Evolutionary conservation across 2,888 invertebrate species (phyloP).

Genomic region (Pherbina coryleti): DNA sequence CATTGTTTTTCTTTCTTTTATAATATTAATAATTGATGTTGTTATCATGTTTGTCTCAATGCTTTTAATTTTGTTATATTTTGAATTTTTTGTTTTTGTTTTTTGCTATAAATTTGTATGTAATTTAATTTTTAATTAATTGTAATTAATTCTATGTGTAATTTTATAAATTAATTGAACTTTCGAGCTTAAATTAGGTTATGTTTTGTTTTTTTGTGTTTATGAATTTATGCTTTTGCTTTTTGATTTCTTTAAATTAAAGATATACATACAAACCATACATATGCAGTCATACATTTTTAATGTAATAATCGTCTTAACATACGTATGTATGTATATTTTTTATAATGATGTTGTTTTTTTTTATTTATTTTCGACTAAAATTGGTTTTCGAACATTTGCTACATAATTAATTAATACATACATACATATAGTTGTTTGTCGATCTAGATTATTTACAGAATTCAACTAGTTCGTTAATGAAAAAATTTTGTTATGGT

Average conservation of each 20-base stretch:
- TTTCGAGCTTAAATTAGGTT: conserved; percentile 56
- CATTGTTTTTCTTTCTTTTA: conserved; percentile 40
- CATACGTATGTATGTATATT: neutral
- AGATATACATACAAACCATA: conserved; percentile 8
- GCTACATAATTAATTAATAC: neutral
- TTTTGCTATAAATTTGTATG: conserved; percentile 51
- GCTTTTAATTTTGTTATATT: conserved; percentile 43
- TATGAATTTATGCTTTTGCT: conserved; percentile 7
- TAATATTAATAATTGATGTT: conserved; percentile 37
- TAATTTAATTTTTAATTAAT: conserved; percentile 9
- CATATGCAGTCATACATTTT: conserved; percentile 4
- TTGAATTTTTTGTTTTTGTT: conserved; percentile 26
- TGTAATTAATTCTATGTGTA: conserved; percentile 37
- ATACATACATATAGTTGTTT: conserved; percentile 10
- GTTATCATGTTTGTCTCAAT: conserved; percentile 37
- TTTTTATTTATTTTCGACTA: neutral
- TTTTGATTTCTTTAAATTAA: neutral
- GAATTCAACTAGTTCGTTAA: neutral
- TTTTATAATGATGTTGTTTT: neutral
- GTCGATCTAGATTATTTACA: neutral
- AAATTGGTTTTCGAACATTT: too few relatives aligned
- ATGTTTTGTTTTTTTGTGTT: neutral
- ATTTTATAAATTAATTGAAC: conserved; percentile 61
- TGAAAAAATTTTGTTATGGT: neutral
- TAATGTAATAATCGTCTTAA: conserved; percentile 1